Base-by-base conservation (phyloP, 2,888 invertebrate genomes). In the Idaea aversata region DNA sequence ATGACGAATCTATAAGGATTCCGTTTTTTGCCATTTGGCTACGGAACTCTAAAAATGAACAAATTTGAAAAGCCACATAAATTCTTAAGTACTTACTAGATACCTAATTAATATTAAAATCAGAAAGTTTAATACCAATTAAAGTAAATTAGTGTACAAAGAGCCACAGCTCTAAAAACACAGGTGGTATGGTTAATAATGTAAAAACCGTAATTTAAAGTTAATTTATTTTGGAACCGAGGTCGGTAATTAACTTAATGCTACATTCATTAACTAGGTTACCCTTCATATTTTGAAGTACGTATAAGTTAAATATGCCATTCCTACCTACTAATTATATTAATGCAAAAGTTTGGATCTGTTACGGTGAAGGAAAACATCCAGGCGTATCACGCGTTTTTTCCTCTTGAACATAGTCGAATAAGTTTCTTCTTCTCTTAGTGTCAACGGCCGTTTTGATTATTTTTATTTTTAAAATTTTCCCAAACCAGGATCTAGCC, bases 131-230 rank as follows among this genome's bases (percentile, higher is more conserved):
- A 47, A 47, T 47, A 47, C 10, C 10, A 47, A 47, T 13, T 47
- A 13, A 6, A 47, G 13, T 47, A 47, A 47, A 13, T 47, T 47
- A 13, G 47, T 47, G 47, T 47, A 47, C 36, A 5, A 0, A 36
- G 13, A 47, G 47, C 47, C 4, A 47, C 47, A 47, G 47, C 47
- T 47, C 47, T 5, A 47, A 47, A 47, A 47, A 47, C 47, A 47
- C 47, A 47, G 47, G 47, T 47, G 47, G 60, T 15, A 60, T 34
- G 60, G 34, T 25, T 25, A 15, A 61, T 61, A 61, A 61, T n/a
- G 35, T 61, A 6, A 5, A 34, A 47, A 47, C 47, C 7, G 47
- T 47, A 47, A 47, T 47, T 47, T 47, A 13, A 10, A 13, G 47
- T 47, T 47, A 47, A 47, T 47, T 25, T 47, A 47, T 47, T 47